phyloP scores from a whole-genome alignment of 2,797 vertebrate genomes.

The Rhinogobio ventralis region DNA sequence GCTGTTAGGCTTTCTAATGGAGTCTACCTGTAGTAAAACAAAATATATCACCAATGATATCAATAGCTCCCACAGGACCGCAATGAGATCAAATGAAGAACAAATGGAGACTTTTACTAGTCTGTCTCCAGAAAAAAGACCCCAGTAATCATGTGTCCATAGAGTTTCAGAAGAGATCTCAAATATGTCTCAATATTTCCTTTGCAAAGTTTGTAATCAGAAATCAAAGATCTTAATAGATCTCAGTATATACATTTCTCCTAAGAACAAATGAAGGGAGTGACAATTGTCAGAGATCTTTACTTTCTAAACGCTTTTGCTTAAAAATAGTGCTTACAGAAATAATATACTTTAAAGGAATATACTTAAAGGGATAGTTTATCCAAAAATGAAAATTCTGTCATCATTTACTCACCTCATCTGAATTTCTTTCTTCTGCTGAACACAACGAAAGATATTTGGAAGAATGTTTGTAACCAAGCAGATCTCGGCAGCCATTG shows the following conservation, averaged over 20 bases:
- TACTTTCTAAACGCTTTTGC: background rate
- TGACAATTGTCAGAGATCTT: background rate
- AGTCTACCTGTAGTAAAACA: background rate
- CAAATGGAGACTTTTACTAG: background rate
- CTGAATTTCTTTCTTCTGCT: too few relatives aligned
- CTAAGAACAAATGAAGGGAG: background rate
- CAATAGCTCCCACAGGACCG: background rate
- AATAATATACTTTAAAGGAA: background rate
- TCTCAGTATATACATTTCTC: background rate
- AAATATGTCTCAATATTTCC: background rate
- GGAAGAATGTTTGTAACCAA: too few relatives aligned
- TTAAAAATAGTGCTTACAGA: background rate
- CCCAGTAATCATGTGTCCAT: background rate
- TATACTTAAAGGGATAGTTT: too few relatives aligned
- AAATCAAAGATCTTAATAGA: background rate
- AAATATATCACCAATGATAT: background rate
- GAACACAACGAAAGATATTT: too few relatives aligned
- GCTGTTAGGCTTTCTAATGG: slow-evolving; percentile 9
- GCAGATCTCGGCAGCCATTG: too few relatives aligned
- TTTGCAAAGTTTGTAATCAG: background rate
- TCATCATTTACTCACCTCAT: too few relatives aligned
- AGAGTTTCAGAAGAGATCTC: background rate
- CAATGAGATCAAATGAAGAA: background rate
- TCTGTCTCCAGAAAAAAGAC: background rate
- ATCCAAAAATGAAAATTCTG: too few relatives aligned